Base-by-base conservation (phyloP, 2,797 vertebrate species). In the Lindbergichthys nudifrons region DNA sequence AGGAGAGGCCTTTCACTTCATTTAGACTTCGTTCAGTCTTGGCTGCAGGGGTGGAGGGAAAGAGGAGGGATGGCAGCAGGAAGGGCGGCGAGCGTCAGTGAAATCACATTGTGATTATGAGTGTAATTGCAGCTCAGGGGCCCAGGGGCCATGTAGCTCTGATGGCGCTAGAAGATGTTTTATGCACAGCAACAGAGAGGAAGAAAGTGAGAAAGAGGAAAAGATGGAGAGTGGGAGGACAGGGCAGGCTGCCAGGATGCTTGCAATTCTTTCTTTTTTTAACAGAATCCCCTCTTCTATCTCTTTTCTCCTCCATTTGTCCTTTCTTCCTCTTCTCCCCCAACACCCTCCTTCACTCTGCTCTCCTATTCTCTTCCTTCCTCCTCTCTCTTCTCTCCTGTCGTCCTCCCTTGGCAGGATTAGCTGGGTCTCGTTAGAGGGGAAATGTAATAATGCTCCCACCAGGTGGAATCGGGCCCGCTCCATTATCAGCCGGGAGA, bases 371-470 rank as follows among this genome's bases (percentile, higher is more conserved):
- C 79, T 81, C 65, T 67, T 60, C 69, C 65, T 67, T 79, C 81
- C 82, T 77, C 82, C 58, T 65, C 67, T 93, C 94, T 91, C 93
- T 87, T 70, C 93, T 92, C 93, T 94, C 92, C 95, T 93, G 93
- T 95, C 96, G 94, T 93, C 91, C 94, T 95, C 95, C 83, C 94
- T 95, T 95, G 96, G 96, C 96, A 96, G 96, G 96, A 98, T 98
- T 97, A 98, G 96, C 95, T 89, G 86, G 94, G 95, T 95, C 96
- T 98, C 96, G 96, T 97, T 97, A 97, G 95, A 95, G 95, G 96
- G 92, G 91, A 93, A 96, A 98, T 97, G 95, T 96, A 98, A 98
- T 98, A 97, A 97, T 93, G 95, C 96, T 96, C 96, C 96, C 96
- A 97, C 97, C 96, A 97, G 96, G 96, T 97, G 96, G 96, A 97